phyloP scores from a whole-genome alignment of 2,113 vertebrate genomes.

The Pelodiscus sinensis region DNA sequence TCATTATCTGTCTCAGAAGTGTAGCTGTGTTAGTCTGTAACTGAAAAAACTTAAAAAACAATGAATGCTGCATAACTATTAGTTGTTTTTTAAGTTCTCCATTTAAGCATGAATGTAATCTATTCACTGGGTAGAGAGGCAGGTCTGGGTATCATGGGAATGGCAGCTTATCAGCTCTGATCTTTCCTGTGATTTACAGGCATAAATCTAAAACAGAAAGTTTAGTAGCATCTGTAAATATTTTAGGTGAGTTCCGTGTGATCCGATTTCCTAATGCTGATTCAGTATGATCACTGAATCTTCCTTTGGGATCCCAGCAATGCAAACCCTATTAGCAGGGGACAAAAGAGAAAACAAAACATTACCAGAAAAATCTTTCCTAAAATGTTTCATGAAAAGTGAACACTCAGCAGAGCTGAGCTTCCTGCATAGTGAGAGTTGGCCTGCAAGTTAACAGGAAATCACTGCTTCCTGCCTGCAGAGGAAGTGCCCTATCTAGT shows the following conservation, averaged over 20 bases:
- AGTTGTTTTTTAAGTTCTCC: background rate
- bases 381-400: background rate
- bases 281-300: background rate
- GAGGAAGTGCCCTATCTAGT: slow-evolving; percentile 54
- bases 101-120: background rate
- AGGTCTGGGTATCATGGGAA: accelerated
- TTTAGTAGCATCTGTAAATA: background rate
- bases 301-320: background rate
- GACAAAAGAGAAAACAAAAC: background rate
- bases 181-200: background rate
- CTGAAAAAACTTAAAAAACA: too few relatives aligned
- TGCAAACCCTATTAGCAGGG: background rate
- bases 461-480: slow-evolving; percentile 73
- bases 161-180: accelerated
- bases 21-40: too few relatives aligned
- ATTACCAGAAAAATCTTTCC: background rate
- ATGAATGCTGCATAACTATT: too few relatives aligned
- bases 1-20: background rate
- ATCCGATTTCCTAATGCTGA: background rate
- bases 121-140: accelerated
- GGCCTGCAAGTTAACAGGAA: slow-evolving; percentile 58
- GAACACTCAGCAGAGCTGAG: slow-evolving; percentile 66
- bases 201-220: background rate
- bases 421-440: slow-evolving; percentile 74
- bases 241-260: background rate